Evolutionary conservation across 2,888 invertebrate species (phyloP), one percentile per base, ranked within the genome.

Genomic region (Acleris cristana): DNA sequence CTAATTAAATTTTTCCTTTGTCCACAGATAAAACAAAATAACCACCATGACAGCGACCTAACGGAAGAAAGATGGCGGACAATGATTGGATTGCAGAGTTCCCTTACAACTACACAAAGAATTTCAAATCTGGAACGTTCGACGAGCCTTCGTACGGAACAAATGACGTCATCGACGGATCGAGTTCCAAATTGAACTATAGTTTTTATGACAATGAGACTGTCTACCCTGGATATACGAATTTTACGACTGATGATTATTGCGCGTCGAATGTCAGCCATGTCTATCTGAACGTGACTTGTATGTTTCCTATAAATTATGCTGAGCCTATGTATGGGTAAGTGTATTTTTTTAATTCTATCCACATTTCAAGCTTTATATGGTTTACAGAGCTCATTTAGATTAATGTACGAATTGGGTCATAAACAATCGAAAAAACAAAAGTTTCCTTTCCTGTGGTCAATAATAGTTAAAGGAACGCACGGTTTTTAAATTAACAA

Each of bases 281-380:
- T 60, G 83, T 84, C 0, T 94, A 94, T 75, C 79, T 95, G 69
- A 96, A 96, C 80, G 94, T 96, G 0, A 95, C 95, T 0, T 93
- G 93, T 69, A 95, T 95, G 75, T 93, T 95, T 76, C 96, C 95
- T 0, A 94, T 96, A 67, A 90, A 92, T 62, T 95, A 95, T 84
- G 95, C 96, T 1, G 93, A 95, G 66, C 95, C 96, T 30, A 93
- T 97, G 85, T 95, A 96, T 84, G 96, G 96, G 73, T 90, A 70
- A 85, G 88, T 88, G 16, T 12, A 21, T 23, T 2, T 30, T 16
- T 65, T 45, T 12, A 5, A 34, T 34, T 34, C 4, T 10, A 34
- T 34, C 10, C 10, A 34, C 34, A 0, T 34, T 34, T 34, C 10
- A 3, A 34, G 34, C 34, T 34, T n/a, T n/a, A n/a, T 34, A n/a